phyloP scores from a whole-genome alignment of 2,888 invertebrate genomes.

The Hirtodrosophila confusa region DNA sequence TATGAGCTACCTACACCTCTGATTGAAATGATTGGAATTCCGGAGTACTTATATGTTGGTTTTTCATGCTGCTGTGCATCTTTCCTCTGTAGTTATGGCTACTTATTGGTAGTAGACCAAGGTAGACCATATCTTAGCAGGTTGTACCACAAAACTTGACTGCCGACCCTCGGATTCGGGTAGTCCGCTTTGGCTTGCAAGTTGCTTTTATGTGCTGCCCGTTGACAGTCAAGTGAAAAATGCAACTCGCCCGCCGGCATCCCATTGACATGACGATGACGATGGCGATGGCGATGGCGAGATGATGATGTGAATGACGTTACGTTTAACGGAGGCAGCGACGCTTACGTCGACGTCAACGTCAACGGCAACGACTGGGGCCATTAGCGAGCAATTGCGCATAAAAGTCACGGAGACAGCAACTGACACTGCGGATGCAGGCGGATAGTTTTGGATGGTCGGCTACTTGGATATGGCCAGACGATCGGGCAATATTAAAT shows the following conservation, averaged over 20 bases:
- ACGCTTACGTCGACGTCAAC: conserved; percentile 6
- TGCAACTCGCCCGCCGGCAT: conserved; percentile 74
- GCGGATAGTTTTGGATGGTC: conserved; percentile 47
- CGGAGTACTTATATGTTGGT: no score
- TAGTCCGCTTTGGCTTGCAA: conserved; percentile 21
- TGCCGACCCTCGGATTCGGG: conserved; percentile 37
- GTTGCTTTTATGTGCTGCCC: conserved; percentile 57
- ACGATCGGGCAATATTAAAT: conserved; percentile 76
- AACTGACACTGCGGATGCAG: conserved; percentile 45
- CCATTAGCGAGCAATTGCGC: conserved; percentile 77
- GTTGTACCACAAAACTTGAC: background rate
- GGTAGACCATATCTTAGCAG: no score
- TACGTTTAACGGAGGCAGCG: conserved; percentile 60
- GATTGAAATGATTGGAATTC: no score
- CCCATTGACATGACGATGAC: conserved; percentile 51
- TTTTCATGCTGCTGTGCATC: no score
- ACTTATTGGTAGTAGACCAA: no score
- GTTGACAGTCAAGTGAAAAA: conserved; percentile 77
- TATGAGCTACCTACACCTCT: no score
- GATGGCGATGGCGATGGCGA: conserved; percentile 45
- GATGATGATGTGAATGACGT: conserved; percentile 71
- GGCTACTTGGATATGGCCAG: conserved; percentile 29
- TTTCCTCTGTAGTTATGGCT: no score
- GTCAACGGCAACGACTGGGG: conserved; percentile 37
- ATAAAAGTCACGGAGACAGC: conserved; percentile 71